Conservation (phyloP, 2,113 vertebrate genomes). For the Nansenia antarctica region DNA sequence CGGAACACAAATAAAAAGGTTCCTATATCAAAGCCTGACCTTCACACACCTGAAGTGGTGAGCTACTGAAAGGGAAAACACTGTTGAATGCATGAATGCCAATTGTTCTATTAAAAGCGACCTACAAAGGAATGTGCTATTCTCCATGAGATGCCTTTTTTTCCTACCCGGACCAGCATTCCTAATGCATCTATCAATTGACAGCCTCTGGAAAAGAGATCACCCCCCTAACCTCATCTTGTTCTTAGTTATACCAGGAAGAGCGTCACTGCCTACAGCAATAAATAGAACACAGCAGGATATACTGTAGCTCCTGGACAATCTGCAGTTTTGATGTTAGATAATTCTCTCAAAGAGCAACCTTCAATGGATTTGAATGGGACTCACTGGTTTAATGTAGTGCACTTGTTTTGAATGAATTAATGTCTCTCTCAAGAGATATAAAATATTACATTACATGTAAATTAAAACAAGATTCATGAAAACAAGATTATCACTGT, state of each 20-base stretch:
- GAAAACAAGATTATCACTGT: no score
- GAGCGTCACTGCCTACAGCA: not conserved
- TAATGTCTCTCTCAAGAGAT: not conserved
- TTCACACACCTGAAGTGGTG: constrained; percentile 24
- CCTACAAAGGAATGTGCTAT: constrained; percentile 38
- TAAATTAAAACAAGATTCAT: no score
- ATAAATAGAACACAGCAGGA: not conserved
- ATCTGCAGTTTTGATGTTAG: not conserved
- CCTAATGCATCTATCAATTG: not conserved
- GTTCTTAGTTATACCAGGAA: not conserved
- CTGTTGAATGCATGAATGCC: constrained; percentile 32
- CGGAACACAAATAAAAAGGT: constrained; percentile 18
- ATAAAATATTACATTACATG: not conserved
- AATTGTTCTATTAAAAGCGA: constrained; percentile 33
- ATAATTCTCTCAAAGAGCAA: no score
- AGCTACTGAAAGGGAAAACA: constrained; percentile 4
- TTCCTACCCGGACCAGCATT: constrained; percentile 2
- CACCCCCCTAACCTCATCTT: not conserved
- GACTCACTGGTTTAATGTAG: not conserved
- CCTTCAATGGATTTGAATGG: not conserved
- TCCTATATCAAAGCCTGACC: constrained; percentile 39
- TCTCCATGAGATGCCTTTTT: constrained; percentile 20
- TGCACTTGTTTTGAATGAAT: not conserved
- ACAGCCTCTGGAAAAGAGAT: not conserved
- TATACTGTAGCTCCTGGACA: not conserved